phyloP scores from a whole-genome alignment of 2,113 vertebrate species.

The Lycaon pictus region DNA sequence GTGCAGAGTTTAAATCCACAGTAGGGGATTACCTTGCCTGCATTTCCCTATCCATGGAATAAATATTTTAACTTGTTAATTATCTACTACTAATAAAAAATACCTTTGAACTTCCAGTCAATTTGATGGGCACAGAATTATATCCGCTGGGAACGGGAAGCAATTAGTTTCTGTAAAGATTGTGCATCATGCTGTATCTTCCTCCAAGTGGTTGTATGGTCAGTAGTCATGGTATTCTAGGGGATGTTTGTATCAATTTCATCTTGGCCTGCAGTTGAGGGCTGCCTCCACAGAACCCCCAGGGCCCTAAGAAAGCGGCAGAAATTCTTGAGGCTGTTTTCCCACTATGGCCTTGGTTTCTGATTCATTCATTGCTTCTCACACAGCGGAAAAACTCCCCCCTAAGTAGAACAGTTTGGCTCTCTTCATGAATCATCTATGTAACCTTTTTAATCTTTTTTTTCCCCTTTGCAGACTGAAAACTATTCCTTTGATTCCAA shows the following conservation, averaged over 20 bases:
- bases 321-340: background rate
- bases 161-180: constrained; percentile 87
- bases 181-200: constrained; percentile 82
- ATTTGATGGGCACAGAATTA: constrained; percentile 82
- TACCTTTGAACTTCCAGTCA: constrained; percentile 88
- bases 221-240: constrained; percentile 70
- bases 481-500: constrained; percentile 99
- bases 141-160: constrained; percentile 85
- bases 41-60: constrained; percentile 87
- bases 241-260: constrained; percentile 30
- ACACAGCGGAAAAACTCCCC: background rate
- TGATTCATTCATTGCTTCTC: constrained; percentile 43
- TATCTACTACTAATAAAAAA: constrained; percentile 89
- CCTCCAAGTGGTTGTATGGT: constrained; percentile 80
- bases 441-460: constrained; percentile 80
- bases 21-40: constrained; percentile 84
- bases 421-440: constrained; percentile 42
- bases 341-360: background rate
- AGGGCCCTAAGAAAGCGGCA: background rate
- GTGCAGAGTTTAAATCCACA: constrained; percentile 77
- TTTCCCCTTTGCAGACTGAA: constrained; percentile 94
- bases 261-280: background rate
- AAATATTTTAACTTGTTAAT: constrained; percentile 90
- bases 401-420: constrained; percentile 38
- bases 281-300: background rate